A percentile compares a stretch with the other conserved stretches of the same genome.
Conservation (phyloP, 2,113 vertebrate genomes). For the Pardalotus punctatus region DNA sequence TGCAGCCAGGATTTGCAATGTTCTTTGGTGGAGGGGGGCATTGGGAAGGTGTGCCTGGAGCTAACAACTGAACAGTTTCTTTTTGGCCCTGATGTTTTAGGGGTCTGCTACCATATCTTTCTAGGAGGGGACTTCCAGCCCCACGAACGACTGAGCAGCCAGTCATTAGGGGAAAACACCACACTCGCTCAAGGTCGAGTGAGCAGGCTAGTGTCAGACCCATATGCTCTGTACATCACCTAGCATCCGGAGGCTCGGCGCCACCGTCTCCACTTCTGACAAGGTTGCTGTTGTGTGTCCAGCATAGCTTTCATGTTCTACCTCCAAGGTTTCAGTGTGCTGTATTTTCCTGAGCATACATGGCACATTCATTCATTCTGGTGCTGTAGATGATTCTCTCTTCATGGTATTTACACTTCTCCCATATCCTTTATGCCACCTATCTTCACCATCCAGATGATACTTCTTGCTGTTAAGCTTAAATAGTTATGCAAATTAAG, state of each 20-base stretch:
- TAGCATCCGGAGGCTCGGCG: constrained; percentile 60
- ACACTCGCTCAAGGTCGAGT: constrained; percentile 66
- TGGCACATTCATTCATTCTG: constrained; percentile 47
- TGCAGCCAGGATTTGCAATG: background rate
- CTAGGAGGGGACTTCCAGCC: constrained; percentile 76
- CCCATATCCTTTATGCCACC: constrained; percentile 20
- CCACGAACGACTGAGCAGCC: constrained; percentile 69
- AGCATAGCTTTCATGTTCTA: constrained; percentile 64
- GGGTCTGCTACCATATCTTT: constrained; percentile 70
- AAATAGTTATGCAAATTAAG: background rate
- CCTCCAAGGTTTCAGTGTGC: constrained; percentile 68
- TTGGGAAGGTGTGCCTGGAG: constrained; percentile 37
- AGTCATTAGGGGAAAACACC: constrained; percentile 70
- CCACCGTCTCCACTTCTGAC: constrained; percentile 72
- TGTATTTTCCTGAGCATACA: constrained; percentile 59
- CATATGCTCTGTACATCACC: constrained; percentile 66
- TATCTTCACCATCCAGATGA: constrained; percentile 52
- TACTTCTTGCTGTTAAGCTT: constrained; percentile 4
- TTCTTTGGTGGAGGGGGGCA: constrained; percentile 49
- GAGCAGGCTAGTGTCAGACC: constrained; percentile 72
- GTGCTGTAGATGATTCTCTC: constrained; percentile 22
- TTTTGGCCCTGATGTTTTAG: constrained; percentile 76
- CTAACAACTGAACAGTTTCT: constrained; percentile 70
- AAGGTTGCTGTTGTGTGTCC: constrained; percentile 71
- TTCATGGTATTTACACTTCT: constrained; percentile 45